Percentiles rank a stretch among this genome's conserved stretches.
Conservation (phyloP, 2,888 invertebrate genomes). For the Drosophila sordidula region DNA sequence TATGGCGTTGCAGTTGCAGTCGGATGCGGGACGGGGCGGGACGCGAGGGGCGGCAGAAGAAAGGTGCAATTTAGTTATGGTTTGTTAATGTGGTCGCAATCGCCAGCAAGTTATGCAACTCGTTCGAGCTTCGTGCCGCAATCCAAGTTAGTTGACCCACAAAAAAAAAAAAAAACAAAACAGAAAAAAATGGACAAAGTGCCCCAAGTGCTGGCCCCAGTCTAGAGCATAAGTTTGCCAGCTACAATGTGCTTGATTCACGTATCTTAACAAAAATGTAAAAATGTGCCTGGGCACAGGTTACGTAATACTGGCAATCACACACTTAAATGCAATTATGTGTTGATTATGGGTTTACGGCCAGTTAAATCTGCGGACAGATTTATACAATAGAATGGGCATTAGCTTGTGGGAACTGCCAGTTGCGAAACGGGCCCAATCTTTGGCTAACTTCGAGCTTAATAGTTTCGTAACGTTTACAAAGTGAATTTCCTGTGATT, state of each 20-base stretch:
- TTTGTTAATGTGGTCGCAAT: constrained; percentile 31
- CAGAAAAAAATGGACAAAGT: not conserved
- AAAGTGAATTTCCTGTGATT: not conserved
- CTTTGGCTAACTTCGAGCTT: not conserved
- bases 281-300: not conserved
- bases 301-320: constrained; percentile 28
- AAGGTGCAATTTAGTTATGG: constrained; percentile 28
- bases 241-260: not conserved
- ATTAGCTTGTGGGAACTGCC: not conserved
- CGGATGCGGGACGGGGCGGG: not conserved
- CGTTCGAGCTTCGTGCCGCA: constrained; percentile 23
- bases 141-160: constrained; percentile 30
- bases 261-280: not conserved
- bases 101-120: constrained; percentile 48
- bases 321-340: constrained; percentile 10
- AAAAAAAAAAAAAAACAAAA: not conserved
- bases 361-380: constrained; percentile 4
- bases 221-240: too few species aligned
- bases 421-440: not conserved
- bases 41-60: not conserved
- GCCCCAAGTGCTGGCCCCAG: not conserved
- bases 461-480: not conserved
- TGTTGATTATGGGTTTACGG: constrained; percentile 13
- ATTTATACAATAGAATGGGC: not conserved
- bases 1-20: constrained; percentile 10